Conservation (phyloP, 1,140 invertebrate genomes). For the Hycleus phaleratus region DNA sequence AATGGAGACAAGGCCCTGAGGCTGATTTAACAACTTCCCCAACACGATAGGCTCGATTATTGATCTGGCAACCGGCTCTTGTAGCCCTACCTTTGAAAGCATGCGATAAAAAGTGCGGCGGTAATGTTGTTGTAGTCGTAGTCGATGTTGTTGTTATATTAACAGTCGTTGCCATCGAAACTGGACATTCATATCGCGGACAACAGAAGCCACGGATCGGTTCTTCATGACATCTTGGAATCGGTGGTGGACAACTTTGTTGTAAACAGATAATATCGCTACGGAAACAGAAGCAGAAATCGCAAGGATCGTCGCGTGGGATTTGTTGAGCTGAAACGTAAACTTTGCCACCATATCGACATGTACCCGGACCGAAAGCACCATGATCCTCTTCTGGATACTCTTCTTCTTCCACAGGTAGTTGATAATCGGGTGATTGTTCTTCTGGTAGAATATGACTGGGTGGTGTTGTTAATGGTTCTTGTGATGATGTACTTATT, state of each 20-base stretch:
- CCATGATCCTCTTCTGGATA: conserved; percentile 64
- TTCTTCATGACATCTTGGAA: conserved; percentile 82
- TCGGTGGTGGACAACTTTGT: conserved; percentile 90
- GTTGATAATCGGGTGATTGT: conserved; percentile 38
- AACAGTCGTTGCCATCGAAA: conserved; percentile 68
- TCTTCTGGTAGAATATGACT: conserved; percentile 12
- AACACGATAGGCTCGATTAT: conserved; percentile 71
- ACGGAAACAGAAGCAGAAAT: conserved; percentile 95
- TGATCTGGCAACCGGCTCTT: conserved; percentile 74
- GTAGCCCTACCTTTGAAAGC: conserved; percentile 65
- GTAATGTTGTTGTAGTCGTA: conserved; percentile 76
- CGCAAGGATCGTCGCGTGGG: conserved; percentile 85
- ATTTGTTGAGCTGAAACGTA: conserved; percentile 93
- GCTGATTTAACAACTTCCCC: conserved; percentile 74
- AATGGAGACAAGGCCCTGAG: conserved; percentile 84
- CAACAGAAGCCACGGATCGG: conserved; percentile 90
- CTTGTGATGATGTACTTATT: not conserved
- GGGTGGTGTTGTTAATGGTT: conserved; percentile 23
- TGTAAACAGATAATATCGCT: conserved; percentile 92
- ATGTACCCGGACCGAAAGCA: conserved; percentile 77
- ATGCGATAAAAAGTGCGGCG: conserved; percentile 70
- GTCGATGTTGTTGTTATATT: conserved; percentile 77
- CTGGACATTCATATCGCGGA: conserved; percentile 87
- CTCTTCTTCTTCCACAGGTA: conserved; percentile 47
- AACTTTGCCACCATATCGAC: conserved; percentile 82